Evolutionary conservation across 2,888 invertebrate species (phyloP).

Genomic region (Cataglyphis altisquamis): DNA sequence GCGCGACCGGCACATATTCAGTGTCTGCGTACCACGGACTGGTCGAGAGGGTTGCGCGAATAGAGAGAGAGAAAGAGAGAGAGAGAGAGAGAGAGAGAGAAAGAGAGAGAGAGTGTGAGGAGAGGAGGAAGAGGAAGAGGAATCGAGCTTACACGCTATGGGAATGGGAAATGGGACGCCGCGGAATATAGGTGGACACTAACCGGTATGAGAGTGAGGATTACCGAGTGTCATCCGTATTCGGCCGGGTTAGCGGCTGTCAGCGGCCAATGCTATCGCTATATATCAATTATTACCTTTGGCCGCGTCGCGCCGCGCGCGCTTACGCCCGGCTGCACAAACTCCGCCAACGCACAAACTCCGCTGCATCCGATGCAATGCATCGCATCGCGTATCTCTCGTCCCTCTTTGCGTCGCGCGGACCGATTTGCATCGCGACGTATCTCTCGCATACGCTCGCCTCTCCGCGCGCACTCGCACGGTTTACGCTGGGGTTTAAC

Average conservation of each 20-base stretch:
- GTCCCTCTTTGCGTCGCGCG: constrained; percentile 51
- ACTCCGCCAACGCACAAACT: constrained; percentile 53
- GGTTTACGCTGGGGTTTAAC: constrained; percentile 63
- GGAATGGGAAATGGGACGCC: constrained; percentile 80
- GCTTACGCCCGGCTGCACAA: constrained; percentile 54
- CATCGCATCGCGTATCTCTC: constrained; percentile 60
- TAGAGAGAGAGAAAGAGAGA: constrained; percentile 28
- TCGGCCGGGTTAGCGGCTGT: constrained; percentile 85
- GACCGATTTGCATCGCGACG: constrained; percentile 71
- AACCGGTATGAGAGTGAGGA: constrained; percentile 84
- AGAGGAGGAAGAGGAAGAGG: constrained; percentile 63
- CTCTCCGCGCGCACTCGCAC: constrained; percentile 33
- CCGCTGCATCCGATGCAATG: constrained; percentile 57
- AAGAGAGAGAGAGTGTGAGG: constrained; percentile 42
- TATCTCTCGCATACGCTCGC: constrained; percentile 49
- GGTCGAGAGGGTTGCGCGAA: constrained; percentile 55
- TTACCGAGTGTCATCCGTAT: constrained; percentile 84
- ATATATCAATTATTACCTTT: constrained; percentile 84
- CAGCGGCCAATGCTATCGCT: constrained; percentile 82
- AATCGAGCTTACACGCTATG: constrained; percentile 73
- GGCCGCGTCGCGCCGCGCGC: constrained; percentile 73
- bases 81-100: constrained; percentile 17
- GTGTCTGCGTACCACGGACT: constrained; percentile 52
- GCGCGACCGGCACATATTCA: constrained; percentile 68
- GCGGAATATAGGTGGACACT: constrained; percentile 82